Base-by-base conservation (phyloP, 1,140 invertebrate species). In the Drosophila oshimai region DNA sequence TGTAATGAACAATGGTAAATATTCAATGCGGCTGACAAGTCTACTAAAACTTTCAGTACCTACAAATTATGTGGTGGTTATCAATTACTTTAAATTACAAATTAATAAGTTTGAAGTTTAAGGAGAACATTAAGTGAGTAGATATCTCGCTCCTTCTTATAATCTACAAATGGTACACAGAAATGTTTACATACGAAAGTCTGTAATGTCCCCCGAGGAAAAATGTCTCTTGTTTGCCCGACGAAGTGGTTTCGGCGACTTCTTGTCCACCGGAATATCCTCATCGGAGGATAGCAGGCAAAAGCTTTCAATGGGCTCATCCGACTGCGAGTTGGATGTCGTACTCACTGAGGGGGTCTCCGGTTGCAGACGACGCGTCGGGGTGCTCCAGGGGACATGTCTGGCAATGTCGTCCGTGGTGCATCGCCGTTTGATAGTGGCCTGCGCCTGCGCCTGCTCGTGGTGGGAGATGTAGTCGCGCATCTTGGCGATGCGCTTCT, bases 391-490 rank as follows among this genome's bases (percentile, higher is more conserved):
- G 3, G 10, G 3, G 1, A n/a, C 1, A 0, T 31, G n/a, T n/a
- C n/a, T n/a, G n/a, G 2, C 6, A 6, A n/a, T 31, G 7, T 33
- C 34, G 4, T 34, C 26, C 2, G 45, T 50, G 10, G 37, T 58
- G 10, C 18, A 12, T 4, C 54, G 39, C 1, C 17, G 4, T 17
- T 37, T 1, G 6, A n/a, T 10, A 6, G 9, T 42, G 26, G n/a
- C n/a, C n/a, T n/a, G n/a, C n/a, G 0, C 34, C n/a, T 4, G 9
- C n/a, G n/a, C 9, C 1, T 37, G 29, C 10, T 72, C 72, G 9
- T 81, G 13, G 41, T 51, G 67, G 0, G 33, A 34, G 10, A 57
- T 58, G 18, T 58, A 68, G 1, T 57, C 36, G 22, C 54, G 50
- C 10, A 81, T n/a, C 2, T 68, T 20, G 0, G 2, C 33, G 3